Evolutionary conservation across 2,113 vertebrate genomes (phyloP).

Genomic region (Struthio camelus): DNA sequence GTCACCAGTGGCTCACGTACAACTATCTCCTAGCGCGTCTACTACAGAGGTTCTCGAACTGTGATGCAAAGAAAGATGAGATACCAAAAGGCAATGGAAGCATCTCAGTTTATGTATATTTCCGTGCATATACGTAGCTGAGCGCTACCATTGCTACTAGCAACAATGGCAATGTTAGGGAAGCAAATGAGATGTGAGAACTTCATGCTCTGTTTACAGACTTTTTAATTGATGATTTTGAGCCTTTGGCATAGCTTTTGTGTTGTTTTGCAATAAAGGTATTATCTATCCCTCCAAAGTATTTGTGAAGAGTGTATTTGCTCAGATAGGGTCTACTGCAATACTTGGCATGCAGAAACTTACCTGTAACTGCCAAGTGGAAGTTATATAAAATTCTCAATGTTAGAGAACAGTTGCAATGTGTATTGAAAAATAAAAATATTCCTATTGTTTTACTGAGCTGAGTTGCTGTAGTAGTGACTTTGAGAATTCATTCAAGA

Average conservation of each 20-base stretch:
- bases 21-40: background rate
- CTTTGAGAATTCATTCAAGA: background rate
- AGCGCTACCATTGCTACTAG: background rate
- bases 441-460: background rate
- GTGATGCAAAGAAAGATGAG: background rate
- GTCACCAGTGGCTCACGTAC: background rate
- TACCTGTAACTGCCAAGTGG: fast-evolving
- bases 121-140: fast-evolving
- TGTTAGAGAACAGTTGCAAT: background rate
- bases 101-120: background rate
- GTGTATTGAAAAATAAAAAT: background rate
- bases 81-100: fast-evolving
- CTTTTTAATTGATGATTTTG: background rate
- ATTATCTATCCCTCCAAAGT: background rate
- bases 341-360: background rate
- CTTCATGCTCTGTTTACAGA: background rate
- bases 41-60: background rate
- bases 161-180: background rate
- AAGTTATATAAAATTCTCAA: background rate
- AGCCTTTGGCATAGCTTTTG: background rate
- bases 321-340: background rate
- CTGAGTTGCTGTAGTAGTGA: background rate
- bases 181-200: background rate
- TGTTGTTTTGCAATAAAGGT: background rate
- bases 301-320: background rate